Evolutionary conservation across 2,797 vertebrate genomes (phyloP).

Genomic region (Aeoliscus strigatus): DNA sequence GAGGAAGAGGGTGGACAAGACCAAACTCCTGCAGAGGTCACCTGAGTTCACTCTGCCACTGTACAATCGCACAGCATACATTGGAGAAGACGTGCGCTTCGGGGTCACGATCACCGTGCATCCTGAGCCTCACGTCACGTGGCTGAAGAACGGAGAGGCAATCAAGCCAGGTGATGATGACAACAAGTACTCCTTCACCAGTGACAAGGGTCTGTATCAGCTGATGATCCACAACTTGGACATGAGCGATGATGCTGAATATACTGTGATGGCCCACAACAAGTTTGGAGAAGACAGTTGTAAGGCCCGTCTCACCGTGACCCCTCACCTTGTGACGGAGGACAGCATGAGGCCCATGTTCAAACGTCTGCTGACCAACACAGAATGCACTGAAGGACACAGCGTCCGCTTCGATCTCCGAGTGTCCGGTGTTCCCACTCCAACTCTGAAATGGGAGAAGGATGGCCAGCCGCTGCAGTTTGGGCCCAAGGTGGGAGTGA

Average conservation of each 20-base stretch:
- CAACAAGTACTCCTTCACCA: constrained; percentile 90
- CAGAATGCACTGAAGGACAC: constrained; percentile 90
- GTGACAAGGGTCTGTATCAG: constrained; percentile 97
- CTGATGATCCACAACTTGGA: constrained; percentile 89
- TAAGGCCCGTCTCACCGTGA: constrained; percentile 89
- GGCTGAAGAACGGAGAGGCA: constrained; percentile 94
- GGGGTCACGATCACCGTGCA: constrained; percentile 98
- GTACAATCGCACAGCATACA: constrained; percentile 88
- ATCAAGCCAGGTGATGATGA: constrained; percentile 88
- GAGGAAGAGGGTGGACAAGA: constrained; percentile 84
- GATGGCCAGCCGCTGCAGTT: constrained; percentile 85
- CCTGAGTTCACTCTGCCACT: constrained; percentile 97
- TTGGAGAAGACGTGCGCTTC: constrained; percentile 95
- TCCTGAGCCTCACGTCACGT: constrained; percentile 92
- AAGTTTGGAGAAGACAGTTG: constrained; percentile 97
- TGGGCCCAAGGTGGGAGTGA: constrained; percentile 84
- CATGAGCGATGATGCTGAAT: constrained; percentile 87
- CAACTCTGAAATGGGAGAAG: constrained; percentile 91
- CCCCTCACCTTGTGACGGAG: constrained; percentile 81
- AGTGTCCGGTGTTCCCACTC: constrained; percentile 86
- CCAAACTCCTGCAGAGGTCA: constrained; percentile 86
- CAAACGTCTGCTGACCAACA: constrained; percentile 92
- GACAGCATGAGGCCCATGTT: constrained; percentile 97
- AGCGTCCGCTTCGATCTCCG: constrained; percentile 91
- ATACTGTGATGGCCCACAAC: constrained; percentile 91